A percentile compares a stretch with the other conserved stretches of the same genome.
Conservation (phyloP, 2,888 invertebrate species). For the Stegophylla sp. region DNA sequence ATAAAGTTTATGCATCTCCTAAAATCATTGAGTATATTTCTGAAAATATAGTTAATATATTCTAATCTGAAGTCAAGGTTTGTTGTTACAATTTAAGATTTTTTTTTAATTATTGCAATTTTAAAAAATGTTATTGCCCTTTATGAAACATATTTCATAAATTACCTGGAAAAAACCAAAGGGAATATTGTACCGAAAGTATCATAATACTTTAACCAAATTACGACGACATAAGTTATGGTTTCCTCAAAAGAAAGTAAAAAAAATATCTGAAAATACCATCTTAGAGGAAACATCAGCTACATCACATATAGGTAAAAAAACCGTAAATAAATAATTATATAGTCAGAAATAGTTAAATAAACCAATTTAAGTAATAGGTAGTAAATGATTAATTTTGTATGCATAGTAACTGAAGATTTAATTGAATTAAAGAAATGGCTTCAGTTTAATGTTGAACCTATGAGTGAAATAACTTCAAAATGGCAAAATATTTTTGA, state of each 20-base stretch:
- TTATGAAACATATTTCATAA: slow-evolving; percentile 24
- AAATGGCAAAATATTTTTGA: slow-evolving; percentile 16
- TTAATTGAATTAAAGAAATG: slow-evolving; percentile 29
- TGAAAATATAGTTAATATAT: neutral
- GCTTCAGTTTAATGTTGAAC: slow-evolving; percentile 25
- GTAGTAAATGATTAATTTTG: neutral
- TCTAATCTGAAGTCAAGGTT: neutral
- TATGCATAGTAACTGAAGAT: slow-evolving; percentile 18
- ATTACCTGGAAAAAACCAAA: slow-evolving; percentile 22
- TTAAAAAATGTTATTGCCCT: slow-evolving; percentile 12
- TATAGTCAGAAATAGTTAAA: neutral
- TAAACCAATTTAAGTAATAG: neutral
- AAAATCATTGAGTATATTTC: neutral
- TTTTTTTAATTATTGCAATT: neutral
- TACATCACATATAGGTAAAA: neutral
- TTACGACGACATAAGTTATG: neutral
- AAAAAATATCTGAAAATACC: neutral
- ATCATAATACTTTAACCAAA: slow-evolving; percentile 9
- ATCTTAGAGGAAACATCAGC: neutral
- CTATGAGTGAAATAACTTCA: slow-evolving; percentile 1
- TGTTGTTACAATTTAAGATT: neutral
- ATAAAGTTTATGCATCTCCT: neutral
- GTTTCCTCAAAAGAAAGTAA: neutral
- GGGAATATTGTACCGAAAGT: slow-evolving; percentile 9
- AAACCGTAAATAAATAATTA: slow-evolving; percentile 33